Percentiles rank a stretch among this genome's conserved stretches.
Conservation (phyloP, 2,888 invertebrate species). For the Silvanus unidentatus region DNA sequence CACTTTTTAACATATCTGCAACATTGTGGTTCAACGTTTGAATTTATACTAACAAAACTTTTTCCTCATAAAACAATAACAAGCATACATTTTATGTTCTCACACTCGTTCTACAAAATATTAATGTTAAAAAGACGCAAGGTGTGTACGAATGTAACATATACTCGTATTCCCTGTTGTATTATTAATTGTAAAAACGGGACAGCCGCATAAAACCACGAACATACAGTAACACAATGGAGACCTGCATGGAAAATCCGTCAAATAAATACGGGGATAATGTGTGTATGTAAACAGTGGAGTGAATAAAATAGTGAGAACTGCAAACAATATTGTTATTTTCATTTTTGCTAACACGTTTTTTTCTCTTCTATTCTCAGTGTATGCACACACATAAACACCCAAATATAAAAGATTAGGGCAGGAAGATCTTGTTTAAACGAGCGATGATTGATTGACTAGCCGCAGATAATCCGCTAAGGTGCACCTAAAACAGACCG, state of each 20-base stretch:
- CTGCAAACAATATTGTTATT: constrained; percentile 26
- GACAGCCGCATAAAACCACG: constrained; percentile 18
- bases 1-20: too few relatives aligned
- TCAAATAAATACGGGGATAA: constrained; percentile 29
- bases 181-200: constrained; percentile 22
- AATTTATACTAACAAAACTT: too few relatives aligned
- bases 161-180: constrained; percentile 21
- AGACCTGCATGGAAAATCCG: constrained; percentile 26
- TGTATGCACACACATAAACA: too few relatives aligned
- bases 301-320: constrained; percentile 29
- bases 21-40: too few relatives aligned
- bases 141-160: constrained; percentile 19
- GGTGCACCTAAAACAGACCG: neutral
- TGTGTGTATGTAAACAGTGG: constrained; percentile 28
- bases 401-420: too few relatives aligned
- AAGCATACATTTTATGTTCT: too few relatives aligned
- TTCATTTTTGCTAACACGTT: constrained; percentile 22
- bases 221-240: constrained; percentile 22
- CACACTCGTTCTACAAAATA: too few relatives aligned
- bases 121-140: too few relatives aligned
- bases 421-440: constrained; percentile 15
- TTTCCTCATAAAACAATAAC: too few relatives aligned
- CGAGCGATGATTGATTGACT: constrained; percentile 26
- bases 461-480: constrained; percentile 10
- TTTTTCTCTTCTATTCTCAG: constrained; percentile 9